Evolutionary conservation across 1,140 invertebrate genomes (phyloP).

Genomic region (Leguminivora glycinivorella): DNA sequence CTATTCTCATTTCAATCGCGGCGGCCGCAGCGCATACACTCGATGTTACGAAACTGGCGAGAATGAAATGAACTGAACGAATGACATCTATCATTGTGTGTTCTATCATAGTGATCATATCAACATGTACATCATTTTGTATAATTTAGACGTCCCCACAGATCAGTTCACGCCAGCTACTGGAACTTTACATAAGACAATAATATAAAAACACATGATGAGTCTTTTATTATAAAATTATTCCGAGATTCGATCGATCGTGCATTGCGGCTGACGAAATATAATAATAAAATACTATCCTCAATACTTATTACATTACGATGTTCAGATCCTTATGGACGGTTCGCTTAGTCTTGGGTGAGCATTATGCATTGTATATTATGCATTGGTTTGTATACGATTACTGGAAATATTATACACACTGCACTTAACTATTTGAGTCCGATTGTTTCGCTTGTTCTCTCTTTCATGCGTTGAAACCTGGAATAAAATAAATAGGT

Average conservation of each 20-base stretch:
- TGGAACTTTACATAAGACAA: neutral
- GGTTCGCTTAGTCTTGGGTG: conserved; percentile 34
- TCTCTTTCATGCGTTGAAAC: conserved; percentile 46
- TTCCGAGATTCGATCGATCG: neutral
- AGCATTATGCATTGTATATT: conserved; percentile 10
- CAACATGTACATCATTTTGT: neutral
- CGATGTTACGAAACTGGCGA: neutral
- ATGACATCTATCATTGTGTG: too few species aligned
- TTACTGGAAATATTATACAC: conserved; percentile 34
- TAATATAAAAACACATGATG: neutral
- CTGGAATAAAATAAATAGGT: conserved; percentile 48
- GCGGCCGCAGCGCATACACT: neutral
- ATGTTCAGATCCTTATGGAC: conserved; percentile 34
- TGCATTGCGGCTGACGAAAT: conserved; percentile 15
- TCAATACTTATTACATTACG: neutral
- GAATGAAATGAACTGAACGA: neutral
- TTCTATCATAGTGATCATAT: neutral
- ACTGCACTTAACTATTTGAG: conserved; percentile 36
- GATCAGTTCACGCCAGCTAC: neutral
- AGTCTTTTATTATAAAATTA: neutral
- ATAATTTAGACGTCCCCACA: neutral
- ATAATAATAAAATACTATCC: neutral
- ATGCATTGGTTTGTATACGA: conserved; percentile 23
- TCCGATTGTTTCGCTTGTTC: conserved; percentile 21
- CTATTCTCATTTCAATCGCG: conserved; percentile 75